Evolutionary conservation across 2,113 vertebrate genomes (phyloP).

Genomic region (Danionella cerebrum): DNA sequence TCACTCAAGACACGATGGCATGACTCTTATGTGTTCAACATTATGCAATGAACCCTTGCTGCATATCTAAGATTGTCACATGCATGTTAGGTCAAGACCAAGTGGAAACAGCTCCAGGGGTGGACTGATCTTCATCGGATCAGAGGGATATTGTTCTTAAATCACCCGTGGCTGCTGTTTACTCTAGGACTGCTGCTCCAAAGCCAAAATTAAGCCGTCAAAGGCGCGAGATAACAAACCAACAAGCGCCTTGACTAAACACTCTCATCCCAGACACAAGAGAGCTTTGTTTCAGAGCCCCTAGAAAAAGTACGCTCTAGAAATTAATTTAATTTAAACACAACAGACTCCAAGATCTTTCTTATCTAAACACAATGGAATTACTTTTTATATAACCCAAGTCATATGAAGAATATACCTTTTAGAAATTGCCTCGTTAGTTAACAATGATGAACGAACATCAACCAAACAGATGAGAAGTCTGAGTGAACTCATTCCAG

Average conservation of each 20-base stretch:
- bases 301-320: constrained; percentile 15
- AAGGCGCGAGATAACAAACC: neutral
- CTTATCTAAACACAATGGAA: constrained; percentile 10
- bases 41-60: constrained; percentile 31
- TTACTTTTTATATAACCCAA: constrained; percentile 32
- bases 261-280: constrained; percentile 24
- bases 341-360: constrained; percentile 14
- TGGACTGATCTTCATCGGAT: constrained; percentile 32
- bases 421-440: neutral
- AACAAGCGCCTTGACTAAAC: neutral
- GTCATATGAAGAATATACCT: constrained; percentile 35
- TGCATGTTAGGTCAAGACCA: neutral
- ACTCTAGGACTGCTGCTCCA: neutral
- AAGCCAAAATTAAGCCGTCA: neutral
- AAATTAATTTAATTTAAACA: constrained; percentile 20
- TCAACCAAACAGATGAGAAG: neutral
- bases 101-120: constrained; percentile 26
- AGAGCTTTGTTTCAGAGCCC: constrained; percentile 29
- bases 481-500: constrained; percentile 8
- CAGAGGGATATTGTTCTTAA: constrained; percentile 25
- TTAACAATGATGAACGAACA: neutral
- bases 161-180: constrained; percentile 20
- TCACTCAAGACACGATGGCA: neutral
- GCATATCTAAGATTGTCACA: constrained; percentile 20
- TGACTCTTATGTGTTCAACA: neutral